Conservation (phyloP, 2,113 vertebrate genomes). For the Petaurus breviceps region DNA sequence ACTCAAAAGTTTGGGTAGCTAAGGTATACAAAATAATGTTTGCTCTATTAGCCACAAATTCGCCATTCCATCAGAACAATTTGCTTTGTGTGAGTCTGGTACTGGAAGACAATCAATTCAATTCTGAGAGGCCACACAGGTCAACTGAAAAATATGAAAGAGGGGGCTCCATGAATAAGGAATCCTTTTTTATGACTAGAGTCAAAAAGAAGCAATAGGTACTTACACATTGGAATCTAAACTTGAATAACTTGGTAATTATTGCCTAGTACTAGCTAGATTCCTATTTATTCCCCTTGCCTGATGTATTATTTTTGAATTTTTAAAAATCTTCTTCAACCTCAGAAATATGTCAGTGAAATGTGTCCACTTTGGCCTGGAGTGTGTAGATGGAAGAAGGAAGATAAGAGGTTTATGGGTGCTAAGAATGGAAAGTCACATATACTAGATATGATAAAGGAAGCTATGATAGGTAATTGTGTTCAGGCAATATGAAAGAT, state of each 20-base stretch:
- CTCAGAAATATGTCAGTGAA: neutral
- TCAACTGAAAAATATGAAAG: neutral
- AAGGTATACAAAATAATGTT: neutral
- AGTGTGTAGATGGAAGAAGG: neutral
- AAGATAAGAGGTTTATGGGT: neutral
- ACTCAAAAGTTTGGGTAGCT: neutral
- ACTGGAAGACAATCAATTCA: neutral
- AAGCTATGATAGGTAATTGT: neutral
- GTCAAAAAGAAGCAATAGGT: neutral
- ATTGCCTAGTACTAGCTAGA: neutral
- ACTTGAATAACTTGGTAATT: neutral
- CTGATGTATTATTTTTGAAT: neutral
- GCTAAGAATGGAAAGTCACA: neutral
- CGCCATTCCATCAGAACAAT: neutral
- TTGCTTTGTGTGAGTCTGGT: neutral
- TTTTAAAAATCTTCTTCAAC: neutral
- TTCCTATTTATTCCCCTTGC: neutral
- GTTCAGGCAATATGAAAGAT: neutral
- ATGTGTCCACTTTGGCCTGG: neutral
- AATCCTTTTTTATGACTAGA: neutral
- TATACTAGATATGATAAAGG: neutral
- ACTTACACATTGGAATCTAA: neutral
- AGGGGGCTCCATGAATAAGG: neutral
- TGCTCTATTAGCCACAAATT: neutral
- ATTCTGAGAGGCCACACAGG: neutral